These are phyloP conservation scores for Eumaeus atala DNA, from an alignment of 1,140 invertebrate species.

Conservation along the genomic window DNA sequence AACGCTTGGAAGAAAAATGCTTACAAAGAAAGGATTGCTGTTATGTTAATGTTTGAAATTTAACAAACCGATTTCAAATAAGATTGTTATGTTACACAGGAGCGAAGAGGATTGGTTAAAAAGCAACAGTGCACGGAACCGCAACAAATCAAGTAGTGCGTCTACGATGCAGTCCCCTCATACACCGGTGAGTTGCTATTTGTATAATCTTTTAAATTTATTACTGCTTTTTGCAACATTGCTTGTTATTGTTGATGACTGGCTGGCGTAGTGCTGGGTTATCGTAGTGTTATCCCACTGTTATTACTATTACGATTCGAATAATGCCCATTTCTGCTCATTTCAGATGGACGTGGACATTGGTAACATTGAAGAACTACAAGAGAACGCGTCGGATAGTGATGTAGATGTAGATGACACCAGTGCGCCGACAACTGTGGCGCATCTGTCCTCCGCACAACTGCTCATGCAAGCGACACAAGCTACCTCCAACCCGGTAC, in stretches of 20 bases:
- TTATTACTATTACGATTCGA: background rate
- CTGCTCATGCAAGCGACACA: slow-evolving; percentile 54
- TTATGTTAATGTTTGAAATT: too few species aligned
- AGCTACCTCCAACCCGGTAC: slow-evolving; percentile 26
- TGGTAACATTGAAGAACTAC: slow-evolving; percentile 36
- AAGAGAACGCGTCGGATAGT: slow-evolving; percentile 55
- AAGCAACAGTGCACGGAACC: slow-evolving; percentile 28
- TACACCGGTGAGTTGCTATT: slow-evolving; percentile 25
- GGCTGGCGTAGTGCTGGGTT: too few species aligned
- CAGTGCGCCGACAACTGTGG: slow-evolving; percentile 24
- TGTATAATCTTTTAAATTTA: slow-evolving; percentile 12
- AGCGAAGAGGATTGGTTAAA: slow-evolving; percentile 58
- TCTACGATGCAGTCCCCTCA: slow-evolving; percentile 26
- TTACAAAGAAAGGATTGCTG: too few species aligned
- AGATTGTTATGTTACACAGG: slow-evolving; percentile 25
- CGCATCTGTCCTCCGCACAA: slow-evolving; percentile 51
- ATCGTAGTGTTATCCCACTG: too few species aligned
- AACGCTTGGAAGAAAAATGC: too few species aligned
- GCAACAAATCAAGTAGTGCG: slow-evolving; percentile 24
- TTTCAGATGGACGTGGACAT: slow-evolving; percentile 53
- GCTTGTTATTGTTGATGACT: too few species aligned
- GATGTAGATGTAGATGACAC: slow-evolving; percentile 63
- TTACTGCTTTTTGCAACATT: too few species aligned
- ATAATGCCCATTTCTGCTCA: background rate
- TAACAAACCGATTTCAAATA: too few species aligned